phyloP scores from a whole-genome alignment of 2,888 invertebrate genomes.

The Lasioglossum morio region DNA sequence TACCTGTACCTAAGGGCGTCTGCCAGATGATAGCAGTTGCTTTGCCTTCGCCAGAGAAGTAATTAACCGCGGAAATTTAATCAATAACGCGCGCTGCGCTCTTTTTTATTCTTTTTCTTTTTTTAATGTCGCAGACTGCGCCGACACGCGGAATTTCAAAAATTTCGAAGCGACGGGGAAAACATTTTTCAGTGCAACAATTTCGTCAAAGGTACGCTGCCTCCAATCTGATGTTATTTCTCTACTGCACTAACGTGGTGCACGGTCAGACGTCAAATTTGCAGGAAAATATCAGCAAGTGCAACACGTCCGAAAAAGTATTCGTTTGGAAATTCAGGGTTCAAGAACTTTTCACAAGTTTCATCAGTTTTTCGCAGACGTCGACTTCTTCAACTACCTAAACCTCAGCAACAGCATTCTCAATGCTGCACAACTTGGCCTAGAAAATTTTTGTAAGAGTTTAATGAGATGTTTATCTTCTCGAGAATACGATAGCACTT shows the following conservation, averaged over 20 bases:
- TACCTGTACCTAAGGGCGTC: slow-evolving; percentile 12
- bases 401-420: neutral
- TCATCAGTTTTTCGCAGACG: no score
- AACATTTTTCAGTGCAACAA: neutral
- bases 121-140: neutral
- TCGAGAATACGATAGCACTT: neutral
- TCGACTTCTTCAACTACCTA: neutral
- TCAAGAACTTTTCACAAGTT: no score
- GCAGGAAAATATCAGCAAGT: neutral
- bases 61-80: slow-evolving; percentile 14
- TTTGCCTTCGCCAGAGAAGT: slow-evolving; percentile 25
- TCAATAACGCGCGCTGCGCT: neutral
- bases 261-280: neutral
- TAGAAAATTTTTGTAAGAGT: neutral
- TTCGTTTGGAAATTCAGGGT: neutral
- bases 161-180: neutral
- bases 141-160: neutral
- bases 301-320: neutral
- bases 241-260: neutral
- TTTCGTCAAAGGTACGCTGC: neutral
- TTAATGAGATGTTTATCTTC: slow-evolving; percentile 6
- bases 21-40: slow-evolving; percentile 4
- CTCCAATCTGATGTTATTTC: neutral
- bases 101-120: neutral
- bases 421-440: neutral